Percentiles rank a stretch among this genome's conserved stretches.
These are phyloP conservation scores for Drosophila micromelanica DNA, from an alignment of 1,140 invertebrate species.

Conservation along the genomic window DNA sequence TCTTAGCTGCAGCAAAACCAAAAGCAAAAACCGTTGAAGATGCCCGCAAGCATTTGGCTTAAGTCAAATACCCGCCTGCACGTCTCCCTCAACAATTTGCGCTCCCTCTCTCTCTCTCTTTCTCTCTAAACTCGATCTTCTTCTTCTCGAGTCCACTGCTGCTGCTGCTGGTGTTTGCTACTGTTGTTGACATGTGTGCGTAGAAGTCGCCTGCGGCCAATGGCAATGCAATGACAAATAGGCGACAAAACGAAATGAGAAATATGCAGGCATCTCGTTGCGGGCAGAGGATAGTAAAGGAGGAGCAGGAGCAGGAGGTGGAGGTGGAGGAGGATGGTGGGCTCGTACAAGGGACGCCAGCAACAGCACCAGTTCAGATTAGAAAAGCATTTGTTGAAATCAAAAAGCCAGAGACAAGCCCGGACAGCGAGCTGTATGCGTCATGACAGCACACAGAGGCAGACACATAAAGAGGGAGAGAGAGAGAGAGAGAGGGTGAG, in stretches of 20 bases:
- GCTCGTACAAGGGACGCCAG: slow-evolving; percentile 11
- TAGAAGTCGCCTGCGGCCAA: slow-evolving; percentile 52
- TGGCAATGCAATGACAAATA: slow-evolving; percentile 80
- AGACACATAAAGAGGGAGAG: slow-evolving; percentile 10
- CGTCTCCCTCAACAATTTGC: background rate
- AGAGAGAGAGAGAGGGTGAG: slow-evolving; percentile 14
- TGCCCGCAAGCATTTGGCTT: slow-evolving; percentile 45
- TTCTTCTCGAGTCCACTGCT: background rate
- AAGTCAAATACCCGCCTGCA: background rate
- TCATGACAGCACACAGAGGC: slow-evolving; percentile 27
- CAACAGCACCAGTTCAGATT: slow-evolving; percentile 63
- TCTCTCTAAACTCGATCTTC: background rate
- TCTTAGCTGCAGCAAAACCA: slow-evolving; percentile 35
- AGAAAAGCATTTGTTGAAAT: slow-evolving; percentile 81
- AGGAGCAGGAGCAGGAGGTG: background rate
- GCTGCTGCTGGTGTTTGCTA: slow-evolving; percentile 20
- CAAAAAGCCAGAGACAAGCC: slow-evolving; percentile 66
- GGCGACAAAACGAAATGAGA: slow-evolving; percentile 82
- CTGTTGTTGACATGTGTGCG: slow-evolving; percentile 69
- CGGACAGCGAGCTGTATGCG: slow-evolving; percentile 24
- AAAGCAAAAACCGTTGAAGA: slow-evolving; percentile 54
- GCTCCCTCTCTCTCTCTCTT: background rate
- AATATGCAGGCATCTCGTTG: slow-evolving; percentile 53
- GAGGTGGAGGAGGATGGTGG: background rate
- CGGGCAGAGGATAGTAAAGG: slow-evolving; percentile 4